Base-by-base conservation (phyloP, 53 echinoderm and acorn worm species). In the Echinometra lucunter region DNA sequence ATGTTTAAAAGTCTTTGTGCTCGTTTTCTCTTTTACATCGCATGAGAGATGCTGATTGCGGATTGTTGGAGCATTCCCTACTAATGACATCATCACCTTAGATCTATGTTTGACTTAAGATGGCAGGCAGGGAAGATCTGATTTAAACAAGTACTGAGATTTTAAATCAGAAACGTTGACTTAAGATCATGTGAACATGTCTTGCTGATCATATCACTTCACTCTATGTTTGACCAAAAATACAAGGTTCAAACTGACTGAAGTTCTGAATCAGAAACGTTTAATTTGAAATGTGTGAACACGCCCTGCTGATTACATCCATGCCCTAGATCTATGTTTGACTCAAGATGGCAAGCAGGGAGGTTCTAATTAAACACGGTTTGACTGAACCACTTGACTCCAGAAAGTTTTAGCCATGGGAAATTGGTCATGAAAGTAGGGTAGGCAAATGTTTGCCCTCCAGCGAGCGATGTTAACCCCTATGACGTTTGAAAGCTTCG, bases 351-450 rank as follows among this genome's bases (percentile, higher is more conserved):
- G 69, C 45, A 44, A n/a, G 67, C 67, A 2, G 47, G 58, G 66
- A 69, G 69, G 91, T 28, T 44, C 91, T 91, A 91, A 91, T 91
- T 91, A 91, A 91, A 91, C 91, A 67, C 45, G 89, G 21, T 37
- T 60, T 1, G 21, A 12, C 89, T 89, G 47, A 27, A 45, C 28
- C 49, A 47, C 89, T 89, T 89, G 89, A 89, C 89, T 89, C 23
- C 19, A 19, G 89, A 85, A 85, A 85, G 85, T 47, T 28, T 53
- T 85, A 85, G 85, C 85, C 49, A 85, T 85, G 89, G 58, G 89
- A 89, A 89, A 89, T 89, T 89, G 60, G 89, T 27, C 89, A 58
- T 89, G 60, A 58, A 89, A 45, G 58, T 89, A 89, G 89, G 89
- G 57, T 89, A 89, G 89, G 89, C 60, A 89, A 89, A 89, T 60